phyloP scores from a whole-genome alignment of 1,140 invertebrate species.

The Zaprionus ghesquierei region DNA sequence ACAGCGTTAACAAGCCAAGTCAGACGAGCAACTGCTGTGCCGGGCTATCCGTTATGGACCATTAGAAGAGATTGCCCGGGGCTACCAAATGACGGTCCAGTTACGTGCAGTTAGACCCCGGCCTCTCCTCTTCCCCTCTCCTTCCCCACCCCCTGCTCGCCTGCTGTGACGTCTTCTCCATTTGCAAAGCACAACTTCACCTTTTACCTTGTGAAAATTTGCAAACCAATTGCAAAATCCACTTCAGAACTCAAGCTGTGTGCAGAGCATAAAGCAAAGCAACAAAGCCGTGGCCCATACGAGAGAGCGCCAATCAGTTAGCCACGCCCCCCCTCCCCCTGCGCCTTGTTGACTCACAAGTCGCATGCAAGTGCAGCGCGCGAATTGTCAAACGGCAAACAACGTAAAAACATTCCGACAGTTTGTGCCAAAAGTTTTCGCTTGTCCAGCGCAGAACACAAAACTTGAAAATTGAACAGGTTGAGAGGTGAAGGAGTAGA shows the following conservation, averaged over 20 bases:
- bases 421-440: constrained; percentile 44
- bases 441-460: constrained; percentile 9
- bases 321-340: not conserved
- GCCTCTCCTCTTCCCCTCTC: not conserved
- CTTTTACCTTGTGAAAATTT: constrained; percentile 40
- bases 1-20: not conserved
- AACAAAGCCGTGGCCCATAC: constrained; percentile 36
- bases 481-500: not conserved
- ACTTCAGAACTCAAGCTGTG: constrained; percentile 42
- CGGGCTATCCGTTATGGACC: constrained; percentile 1
- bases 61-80: constrained; percentile 28
- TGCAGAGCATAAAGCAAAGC: constrained; percentile 17
- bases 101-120: not conserved
- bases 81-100: constrained; percentile 4
- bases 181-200: not conserved
- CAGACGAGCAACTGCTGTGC: constrained; percentile 7
- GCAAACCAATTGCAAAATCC: constrained; percentile 40
- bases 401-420: constrained; percentile 60
- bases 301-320: constrained; percentile 49
- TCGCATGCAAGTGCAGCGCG: constrained; percentile 49
- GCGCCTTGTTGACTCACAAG: constrained; percentile 15
- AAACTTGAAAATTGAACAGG: not conserved
- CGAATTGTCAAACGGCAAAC: constrained; percentile 51
- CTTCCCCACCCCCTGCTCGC: not conserved
- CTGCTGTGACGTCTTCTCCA: not conserved